Base-by-base conservation (phyloP, 2,797 vertebrate genomes). In the Darevskia nairensis region DNA sequence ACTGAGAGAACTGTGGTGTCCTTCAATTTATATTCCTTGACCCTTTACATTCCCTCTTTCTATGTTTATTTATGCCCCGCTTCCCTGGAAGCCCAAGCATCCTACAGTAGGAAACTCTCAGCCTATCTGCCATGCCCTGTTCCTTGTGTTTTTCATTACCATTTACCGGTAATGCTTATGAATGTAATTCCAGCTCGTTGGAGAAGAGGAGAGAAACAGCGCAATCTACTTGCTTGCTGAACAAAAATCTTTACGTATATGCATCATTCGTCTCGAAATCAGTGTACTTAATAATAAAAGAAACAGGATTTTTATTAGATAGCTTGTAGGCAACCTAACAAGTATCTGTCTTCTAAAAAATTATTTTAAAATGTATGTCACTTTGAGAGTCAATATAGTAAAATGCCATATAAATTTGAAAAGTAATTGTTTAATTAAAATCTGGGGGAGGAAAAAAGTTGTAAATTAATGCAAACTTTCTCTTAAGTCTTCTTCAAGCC, bases 271-370 rank as follows among this genome's bases (percentile, higher is more conserved):
- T 69, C 29, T 78, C n/a, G 32, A 77, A 66, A 72, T 66, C 41
- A 87, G 15, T 23, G 50, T 76, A 88, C 50, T 39, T 68, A 76
- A 81, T 78, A 75, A 35, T 82, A 5, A 21, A 55, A 4, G 11
- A 55, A 55, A 55, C 50, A 55, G 50, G 13, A 69, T 29, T 29
- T 25, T 11, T 82, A 79, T 23, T 32, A 85, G 87, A 32, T 7
- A 85, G 25, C 66, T 90, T 92, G 72, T 10, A 75, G 35, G 90
- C 64, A 89, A 88, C 59, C 25, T 80, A 66, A 21, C 59, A 44
- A 61, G 72, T 32, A 69, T 27, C 1, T 69, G 17, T 82, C 15
- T 55, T 55, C 50, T 55, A 15, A 55, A 50, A 55, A 55, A 55
- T 55, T 15, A 10, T 23, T 66, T 78, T 46, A 46, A 78, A 27